Percentiles rank a stretch among this genome's conserved stretches.
phyloP scores from a whole-genome alignment of 2,888 invertebrate genomes.

The Gnatocerus cornutus region DNA sequence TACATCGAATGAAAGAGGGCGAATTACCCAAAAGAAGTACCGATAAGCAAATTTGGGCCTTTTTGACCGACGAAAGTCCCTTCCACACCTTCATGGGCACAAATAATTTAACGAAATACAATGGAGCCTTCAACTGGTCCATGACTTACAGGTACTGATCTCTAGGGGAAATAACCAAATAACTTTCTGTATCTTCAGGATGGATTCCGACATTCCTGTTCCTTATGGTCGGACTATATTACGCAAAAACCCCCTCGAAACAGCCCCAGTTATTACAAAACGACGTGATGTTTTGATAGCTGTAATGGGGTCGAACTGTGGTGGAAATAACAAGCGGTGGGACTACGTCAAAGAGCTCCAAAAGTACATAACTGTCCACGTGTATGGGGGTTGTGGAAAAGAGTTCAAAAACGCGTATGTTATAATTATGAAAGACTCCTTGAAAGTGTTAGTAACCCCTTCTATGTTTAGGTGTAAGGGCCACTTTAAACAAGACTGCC shows the following conservation, averaged over 20 bases:
- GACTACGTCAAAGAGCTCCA: slow-evolving; percentile 74
- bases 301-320: slow-evolving; percentile 77
- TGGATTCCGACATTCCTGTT: slow-evolving; percentile 78
- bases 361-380: slow-evolving; percentile 75
- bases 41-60: slow-evolving; percentile 79
- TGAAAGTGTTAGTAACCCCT: no score
- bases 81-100: slow-evolving; percentile 73
- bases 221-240: slow-evolving; percentile 77
- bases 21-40: slow-evolving; percentile 72
- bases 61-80: slow-evolving; percentile 81
- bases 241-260: slow-evolving; percentile 47
- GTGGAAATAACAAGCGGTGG: slow-evolving; percentile 72
- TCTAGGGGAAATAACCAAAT: background rate
- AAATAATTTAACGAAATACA: slow-evolving; percentile 70
- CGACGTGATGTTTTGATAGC: slow-evolving; percentile 71
- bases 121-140: slow-evolving; percentile 82
- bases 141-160: slow-evolving; percentile 77
- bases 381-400: slow-evolving; percentile 75
- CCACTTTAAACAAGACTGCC: slow-evolving; percentile 77
- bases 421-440: no score
- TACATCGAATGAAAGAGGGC: slow-evolving; percentile 71
- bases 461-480: slow-evolving; percentile 77
- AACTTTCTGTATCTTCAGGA: slow-evolving; percentile 69
- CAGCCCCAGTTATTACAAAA: slow-evolving; percentile 65
- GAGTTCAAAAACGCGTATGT: slow-evolving; percentile 55